Conservation (phyloP, 2,113 vertebrate species). For the Hippocampus abdominalis region DNA sequence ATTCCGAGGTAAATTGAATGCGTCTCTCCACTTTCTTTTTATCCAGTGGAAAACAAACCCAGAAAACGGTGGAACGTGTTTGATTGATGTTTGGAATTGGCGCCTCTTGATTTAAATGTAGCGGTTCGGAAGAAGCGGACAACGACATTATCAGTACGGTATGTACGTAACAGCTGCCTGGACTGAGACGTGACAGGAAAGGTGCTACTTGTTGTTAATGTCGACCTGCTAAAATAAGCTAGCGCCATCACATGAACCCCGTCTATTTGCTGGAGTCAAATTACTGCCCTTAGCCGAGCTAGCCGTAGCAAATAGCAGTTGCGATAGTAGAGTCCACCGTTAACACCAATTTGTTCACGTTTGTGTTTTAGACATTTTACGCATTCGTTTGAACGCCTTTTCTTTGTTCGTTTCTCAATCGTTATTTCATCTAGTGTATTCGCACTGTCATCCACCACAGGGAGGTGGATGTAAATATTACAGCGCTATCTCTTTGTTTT, state of each 20-base stretch:
- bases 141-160: slow-evolving; percentile 16
- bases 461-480: background rate
- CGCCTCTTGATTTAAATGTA: background rate
- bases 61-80: slow-evolving; percentile 33
- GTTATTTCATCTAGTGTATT: background rate
- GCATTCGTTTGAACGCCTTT: background rate
- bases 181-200: slow-evolving; percentile 7
- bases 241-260: slow-evolving; percentile 53
- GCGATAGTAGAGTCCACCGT: background rate
- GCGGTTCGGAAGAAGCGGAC: background rate
- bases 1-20: background rate
- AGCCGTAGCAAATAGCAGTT: slow-evolving; percentile 36
- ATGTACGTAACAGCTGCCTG: background rate
- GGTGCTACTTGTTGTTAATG: slow-evolving; percentile 16
- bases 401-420: background rate
- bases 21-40: slow-evolving; percentile 22
- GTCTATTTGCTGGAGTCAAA: slow-evolving; percentile 63
- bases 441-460: background rate
- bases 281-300: slow-evolving; percentile 16
- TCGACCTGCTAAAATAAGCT: slow-evolving; percentile 43
- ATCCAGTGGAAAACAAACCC: slow-evolving; percentile 64
- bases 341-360: background rate
- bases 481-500: slow-evolving; percentile 1
- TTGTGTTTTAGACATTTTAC: background rate
- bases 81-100: slow-evolving; percentile 7